Evolutionary conservation across 1,140 invertebrate species (phyloP), one percentile per base, ranked within the genome.

Genomic region (Pseudomyrmex concolor): DNA sequence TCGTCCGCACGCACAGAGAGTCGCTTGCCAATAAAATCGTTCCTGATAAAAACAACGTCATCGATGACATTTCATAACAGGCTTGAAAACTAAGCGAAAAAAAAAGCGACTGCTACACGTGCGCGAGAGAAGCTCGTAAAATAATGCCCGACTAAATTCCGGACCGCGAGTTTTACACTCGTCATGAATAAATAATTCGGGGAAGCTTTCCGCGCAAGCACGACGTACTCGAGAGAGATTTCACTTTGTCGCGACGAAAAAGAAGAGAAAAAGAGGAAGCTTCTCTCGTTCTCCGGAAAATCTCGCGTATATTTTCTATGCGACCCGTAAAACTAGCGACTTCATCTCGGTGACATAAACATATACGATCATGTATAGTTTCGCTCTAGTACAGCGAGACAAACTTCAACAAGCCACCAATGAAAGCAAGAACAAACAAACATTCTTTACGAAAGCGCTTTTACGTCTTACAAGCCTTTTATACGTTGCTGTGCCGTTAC

Each of bases 101-200:
- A 70, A 43, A 70, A 70, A 43, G 12, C 76, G n/a, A 15, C 54
- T 48, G 66, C 34, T 7, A 34, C 19, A 43, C 54, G 25, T 17
- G 51, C 25, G 15, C 22, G 67, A 12, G 25, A 43, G 54, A 34
- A 54, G 12, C 48, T 34, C 25, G 60, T 71, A 50, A 80, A 80
- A 80, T 80, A 80, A 80, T 60, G 55, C 55, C 55, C 19, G 43
- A 59, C 66, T 59, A 71, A 80, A 80, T 80, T 80, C 22, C 43
- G 43, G 64, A 43, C 43, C 66, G 45, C 45, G 66, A 70, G 66
- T 70, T 80, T 80, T 80, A 80, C 43, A 54, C 67, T 59, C 76
- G 43, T 13, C 22, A 80, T 71, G 66, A 80, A 80, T 80, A 80
- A 80, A 80, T 80, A 80, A 80, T 80, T 80, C 76, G 66, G 66